Evolutionary conservation across 2,888 invertebrate species (phyloP).

Genomic region (Scaptomyza polygonia): DNA sequence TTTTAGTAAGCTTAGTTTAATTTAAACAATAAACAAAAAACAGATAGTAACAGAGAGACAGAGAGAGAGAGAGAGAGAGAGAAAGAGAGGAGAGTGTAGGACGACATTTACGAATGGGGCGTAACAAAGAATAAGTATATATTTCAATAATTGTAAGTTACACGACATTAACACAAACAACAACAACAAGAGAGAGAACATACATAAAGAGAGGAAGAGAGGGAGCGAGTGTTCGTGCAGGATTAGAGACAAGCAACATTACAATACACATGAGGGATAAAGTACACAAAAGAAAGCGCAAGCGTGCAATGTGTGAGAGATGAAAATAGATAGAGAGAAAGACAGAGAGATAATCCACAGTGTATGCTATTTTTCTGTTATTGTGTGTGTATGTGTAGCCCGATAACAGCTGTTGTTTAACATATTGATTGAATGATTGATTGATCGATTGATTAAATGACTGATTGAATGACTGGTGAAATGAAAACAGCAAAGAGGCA

Average conservation of each 20-base stretch:
- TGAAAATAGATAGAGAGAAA: too few relatives aligned
- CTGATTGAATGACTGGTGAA: slow-evolving; percentile 36
- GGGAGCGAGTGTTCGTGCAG: slow-evolving; percentile 10
- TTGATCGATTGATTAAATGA: slow-evolving; percentile 38
- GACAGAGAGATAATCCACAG: slow-evolving; percentile 9
- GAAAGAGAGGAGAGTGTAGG: not conserved
- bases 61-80: not conserved
- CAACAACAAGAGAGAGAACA: slow-evolving; percentile 14
- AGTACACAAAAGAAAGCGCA: slow-evolving; percentile 6
- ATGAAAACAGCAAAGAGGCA: slow-evolving; percentile 55
- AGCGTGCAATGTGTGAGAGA: slow-evolving; percentile 47
- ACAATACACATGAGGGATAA: slow-evolving; percentile 32
- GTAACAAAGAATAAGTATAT: slow-evolving; percentile 17
- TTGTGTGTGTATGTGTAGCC: slow-evolving; percentile 35
- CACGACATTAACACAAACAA: slow-evolving; percentile 26
- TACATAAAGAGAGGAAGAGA: slow-evolving; percentile 10
- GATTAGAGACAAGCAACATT: slow-evolving; percentile 38
- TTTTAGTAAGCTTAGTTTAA: slow-evolving; percentile 7
- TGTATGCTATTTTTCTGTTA: slow-evolving; percentile 10
- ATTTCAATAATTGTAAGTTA: slow-evolving; percentile 50
- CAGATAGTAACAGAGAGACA: slow-evolving; percentile 3
- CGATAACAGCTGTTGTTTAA: slow-evolving; percentile 37
- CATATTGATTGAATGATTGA: slow-evolving; percentile 35
- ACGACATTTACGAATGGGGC: not conserved
- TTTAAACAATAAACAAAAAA: not conserved